Evolutionary conservation across 2,113 vertebrate genomes (phyloP).

Genomic region (Lasiurus cinereus): DNA sequence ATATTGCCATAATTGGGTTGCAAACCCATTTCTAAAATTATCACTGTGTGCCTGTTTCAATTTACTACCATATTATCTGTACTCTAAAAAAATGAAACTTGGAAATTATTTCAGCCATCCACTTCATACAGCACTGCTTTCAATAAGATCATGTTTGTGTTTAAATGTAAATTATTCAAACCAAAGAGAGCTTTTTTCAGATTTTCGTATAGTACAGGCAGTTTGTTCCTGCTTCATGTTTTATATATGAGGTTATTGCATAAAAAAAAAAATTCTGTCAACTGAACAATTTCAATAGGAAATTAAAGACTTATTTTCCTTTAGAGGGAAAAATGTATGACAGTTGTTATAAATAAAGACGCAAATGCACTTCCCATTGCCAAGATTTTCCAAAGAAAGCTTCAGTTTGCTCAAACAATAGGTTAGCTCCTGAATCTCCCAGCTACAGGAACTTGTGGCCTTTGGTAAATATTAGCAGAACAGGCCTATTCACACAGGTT

Average conservation of each 20-base stretch:
- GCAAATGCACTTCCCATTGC: slow-evolving; percentile 75
- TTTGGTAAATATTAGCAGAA: slow-evolving; percentile 79
- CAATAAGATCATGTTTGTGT: slow-evolving; percentile 60
- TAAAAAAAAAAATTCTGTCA: slow-evolving; percentile 69
- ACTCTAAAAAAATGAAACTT: slow-evolving; percentile 49
- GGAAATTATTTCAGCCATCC: slow-evolving; percentile 65
- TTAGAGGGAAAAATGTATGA: slow-evolving; percentile 72
- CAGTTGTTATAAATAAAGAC: slow-evolving; percentile 81
- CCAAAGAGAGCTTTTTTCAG: slow-evolving; percentile 65
- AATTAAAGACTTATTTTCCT: slow-evolving; percentile 82
- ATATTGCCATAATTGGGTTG: slow-evolving; percentile 29
- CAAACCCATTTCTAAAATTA: slow-evolving; percentile 65
- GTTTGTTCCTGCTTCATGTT: slow-evolving; percentile 72
- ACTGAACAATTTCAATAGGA: slow-evolving; percentile 78
- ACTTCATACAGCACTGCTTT: slow-evolving; percentile 37
- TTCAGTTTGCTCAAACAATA: slow-evolving; percentile 79
- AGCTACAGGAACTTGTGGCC: slow-evolving; percentile 74
- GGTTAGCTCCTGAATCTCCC: slow-evolving; percentile 49
- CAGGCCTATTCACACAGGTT: slow-evolving; percentile 58
- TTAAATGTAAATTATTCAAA: slow-evolving; percentile 67
- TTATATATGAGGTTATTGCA: slow-evolving; percentile 69
- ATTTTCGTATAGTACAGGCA: slow-evolving; percentile 71
- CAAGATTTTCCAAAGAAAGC: slow-evolving; percentile 81
- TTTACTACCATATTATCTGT: slow-evolving; percentile 51
- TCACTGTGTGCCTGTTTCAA: not conserved